Evolutionary conservation across 2,888 invertebrate genomes (phyloP), one percentile per base, ranked within the genome.

Genomic region (Andrena bicolor): DNA sequence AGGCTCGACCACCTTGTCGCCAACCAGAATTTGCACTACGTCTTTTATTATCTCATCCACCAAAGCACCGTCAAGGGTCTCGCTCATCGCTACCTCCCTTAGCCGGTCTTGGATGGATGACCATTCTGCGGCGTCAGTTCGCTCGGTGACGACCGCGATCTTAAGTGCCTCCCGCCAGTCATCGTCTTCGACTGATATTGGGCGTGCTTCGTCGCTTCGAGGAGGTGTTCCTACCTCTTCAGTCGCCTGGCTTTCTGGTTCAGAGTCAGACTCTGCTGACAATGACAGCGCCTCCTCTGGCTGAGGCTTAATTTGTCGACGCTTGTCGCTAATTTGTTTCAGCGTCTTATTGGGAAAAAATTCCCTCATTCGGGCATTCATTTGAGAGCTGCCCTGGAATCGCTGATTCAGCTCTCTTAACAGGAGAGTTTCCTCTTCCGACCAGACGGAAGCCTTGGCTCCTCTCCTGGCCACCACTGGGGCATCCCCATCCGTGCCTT

Each of bases 321-420:
- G n/a, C 8, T 75, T 80, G 7, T 78, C 80, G n/a, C 70, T 69
- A 0, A 85, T 79, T 32, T 85, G 85, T 8, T 63, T 78, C 0
- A 49, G 16, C 1, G 72, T 64, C 30, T 77, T 77, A 10, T 10
- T 61, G 5, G 51, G 66, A 10, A 60, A 48, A 26, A 10, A 75
- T 23, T 41, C 68, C 61, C 16, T 49, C 26, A 48, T 30, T 20
- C 20, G 63, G 10, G 51, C 72, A 51, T 61, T 76, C 16, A 6
- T 72, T 49, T 23, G 77, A 32, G 10, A 68, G 26, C n/a, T 10
- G 20, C 35, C 61, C 2, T 13, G 3, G 28, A 26, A 69, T 2
- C 48, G 0, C 1, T 23, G 26, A 16, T 63, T 13, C 2, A 76
- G 7, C 7, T 35, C 16, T 10, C 13, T n/a, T 2, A 76, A 4